These are phyloP conservation scores for Volucella inflata DNA, from an alignment of 2,888 invertebrate genomes.

Conservation along the genomic window DNA sequence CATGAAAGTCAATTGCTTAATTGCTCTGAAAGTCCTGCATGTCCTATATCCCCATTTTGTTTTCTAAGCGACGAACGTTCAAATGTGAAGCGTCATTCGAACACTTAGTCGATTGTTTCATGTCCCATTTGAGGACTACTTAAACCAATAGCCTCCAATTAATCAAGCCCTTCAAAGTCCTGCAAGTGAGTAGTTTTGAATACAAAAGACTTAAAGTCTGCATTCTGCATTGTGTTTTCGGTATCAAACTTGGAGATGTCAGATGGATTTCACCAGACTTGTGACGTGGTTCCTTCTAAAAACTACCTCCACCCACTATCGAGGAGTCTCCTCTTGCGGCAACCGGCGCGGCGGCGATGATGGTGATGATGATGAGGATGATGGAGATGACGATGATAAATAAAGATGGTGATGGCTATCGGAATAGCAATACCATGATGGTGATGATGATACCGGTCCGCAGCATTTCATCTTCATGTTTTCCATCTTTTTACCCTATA, in stretches of 20 bases:
- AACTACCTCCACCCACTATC: background rate
- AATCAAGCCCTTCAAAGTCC: constrained; percentile 10
- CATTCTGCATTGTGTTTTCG: background rate
- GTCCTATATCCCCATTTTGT: too few species aligned
- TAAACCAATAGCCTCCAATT: constrained; percentile 16
- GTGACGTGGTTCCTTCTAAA: constrained; percentile 38
- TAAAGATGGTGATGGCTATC: background rate
- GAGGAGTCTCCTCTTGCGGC: background rate
- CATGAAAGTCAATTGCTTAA: constrained; percentile 1
- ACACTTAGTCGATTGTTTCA: background rate
- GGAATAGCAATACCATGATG: background rate
- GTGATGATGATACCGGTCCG: background rate
- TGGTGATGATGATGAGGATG: constrained; percentile 7
- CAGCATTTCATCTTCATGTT: constrained; percentile 40
- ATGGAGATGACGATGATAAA: background rate
- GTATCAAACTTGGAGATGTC: background rate
- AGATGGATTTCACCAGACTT: background rate
- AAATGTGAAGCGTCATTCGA: background rate
- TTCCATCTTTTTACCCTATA: constrained; percentile 52
- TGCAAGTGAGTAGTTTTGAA: background rate
- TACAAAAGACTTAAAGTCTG: background rate
- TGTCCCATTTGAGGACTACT: background rate
- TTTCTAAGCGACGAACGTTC: too few species aligned
- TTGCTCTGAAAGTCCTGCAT: background rate
- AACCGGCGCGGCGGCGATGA: too few species aligned